These are phyloP conservation scores for Oreohelix idahoensis DNA, from an alignment of 1,140 invertebrate genomes.

Conservation along the genomic window DNA sequence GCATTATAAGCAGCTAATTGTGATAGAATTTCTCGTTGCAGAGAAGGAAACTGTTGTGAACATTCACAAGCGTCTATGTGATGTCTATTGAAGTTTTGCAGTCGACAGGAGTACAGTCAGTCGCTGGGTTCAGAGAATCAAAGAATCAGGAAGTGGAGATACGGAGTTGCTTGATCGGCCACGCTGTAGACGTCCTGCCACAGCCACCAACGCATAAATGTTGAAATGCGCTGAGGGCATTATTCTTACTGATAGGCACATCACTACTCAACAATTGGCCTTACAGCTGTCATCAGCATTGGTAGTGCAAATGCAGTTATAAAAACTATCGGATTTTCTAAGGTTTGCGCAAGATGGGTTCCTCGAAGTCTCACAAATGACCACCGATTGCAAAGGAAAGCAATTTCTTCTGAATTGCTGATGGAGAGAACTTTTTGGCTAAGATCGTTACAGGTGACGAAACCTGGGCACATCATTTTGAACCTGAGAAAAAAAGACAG, in stretches of 20 bases:
- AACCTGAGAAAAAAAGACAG: background rate
- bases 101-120: too few species aligned
- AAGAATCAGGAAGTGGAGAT: background rate
- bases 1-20: too few species aligned
- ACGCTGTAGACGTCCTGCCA: background rate
- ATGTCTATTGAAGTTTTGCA: too few species aligned
- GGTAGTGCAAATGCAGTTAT: background rate
- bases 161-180: background rate
- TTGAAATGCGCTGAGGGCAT: background rate
- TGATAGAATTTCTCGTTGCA: too few species aligned
- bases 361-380: background rate
- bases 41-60: too few species aligned
- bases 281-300: background rate
- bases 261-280: background rate
- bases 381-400: background rate
- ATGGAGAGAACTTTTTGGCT: background rate
- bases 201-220: background rate
- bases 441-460: background rate
- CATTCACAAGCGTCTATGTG: too few species aligned
- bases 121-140: background rate
- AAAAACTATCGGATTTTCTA: background rate
- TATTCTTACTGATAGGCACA: background rate
- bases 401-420: constrained; percentile 5
- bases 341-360: background rate
- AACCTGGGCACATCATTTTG: background rate